These are phyloP conservation scores for Encarsia formosa DNA, from an alignment of 2,888 invertebrate species.

Conservation along the genomic window DNA sequence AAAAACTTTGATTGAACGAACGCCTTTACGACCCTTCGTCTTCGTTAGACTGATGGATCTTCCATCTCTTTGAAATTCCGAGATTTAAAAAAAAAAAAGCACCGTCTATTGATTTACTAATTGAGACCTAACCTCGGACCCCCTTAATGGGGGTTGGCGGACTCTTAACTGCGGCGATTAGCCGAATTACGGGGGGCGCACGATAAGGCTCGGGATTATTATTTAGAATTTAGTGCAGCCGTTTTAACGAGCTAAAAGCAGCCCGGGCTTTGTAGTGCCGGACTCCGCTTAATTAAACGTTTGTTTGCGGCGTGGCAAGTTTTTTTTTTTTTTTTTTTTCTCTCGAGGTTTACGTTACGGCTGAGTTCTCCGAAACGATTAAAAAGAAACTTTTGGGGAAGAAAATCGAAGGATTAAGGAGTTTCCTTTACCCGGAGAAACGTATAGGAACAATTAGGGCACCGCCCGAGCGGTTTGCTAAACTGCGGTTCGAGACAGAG, in stretches of 20 bases:
- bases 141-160: slow-evolving; percentile 14
- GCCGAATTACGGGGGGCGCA: slow-evolving; percentile 12
- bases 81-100: no score
- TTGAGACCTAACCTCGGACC: slow-evolving; percentile 5
- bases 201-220: not conserved
- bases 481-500: slow-evolving; percentile 16
- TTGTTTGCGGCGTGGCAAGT: no score
- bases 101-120: no score
- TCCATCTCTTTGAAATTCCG: not conserved
- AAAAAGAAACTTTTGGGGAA: no score
- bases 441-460: slow-evolving; percentile 23
- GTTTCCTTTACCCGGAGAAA: slow-evolving; percentile 9
- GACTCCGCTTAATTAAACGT: not conserved
- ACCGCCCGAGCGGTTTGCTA: slow-evolving; percentile 15
- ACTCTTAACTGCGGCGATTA: slow-evolving; percentile 23
- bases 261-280: not conserved
- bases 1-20: no score
- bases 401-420: not conserved
- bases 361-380: no score
- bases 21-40: no score
- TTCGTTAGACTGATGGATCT: no score
- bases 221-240: slow-evolving; percentile 1
- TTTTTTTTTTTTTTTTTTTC: no score
- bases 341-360: no score
- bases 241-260: not conserved